Conservation (phyloP, 2,113 vertebrate genomes). For the Hyla sarda region DNA sequence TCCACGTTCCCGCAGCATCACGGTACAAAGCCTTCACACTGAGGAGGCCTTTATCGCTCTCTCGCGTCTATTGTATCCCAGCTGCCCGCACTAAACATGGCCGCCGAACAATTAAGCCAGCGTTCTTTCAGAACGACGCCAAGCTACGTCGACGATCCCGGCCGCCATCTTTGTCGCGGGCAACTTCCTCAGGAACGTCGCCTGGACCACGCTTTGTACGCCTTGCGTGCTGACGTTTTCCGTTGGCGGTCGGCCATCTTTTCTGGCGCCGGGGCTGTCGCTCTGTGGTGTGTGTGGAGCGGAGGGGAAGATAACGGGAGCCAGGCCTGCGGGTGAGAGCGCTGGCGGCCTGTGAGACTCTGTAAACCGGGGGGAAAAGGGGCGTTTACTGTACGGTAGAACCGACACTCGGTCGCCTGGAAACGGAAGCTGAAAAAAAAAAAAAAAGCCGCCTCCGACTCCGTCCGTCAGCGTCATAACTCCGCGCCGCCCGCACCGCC, state of each 20-base stretch:
- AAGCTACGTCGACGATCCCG: no score
- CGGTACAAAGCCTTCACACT: no score
- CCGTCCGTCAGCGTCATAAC: slow-evolving; percentile 43
- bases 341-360: background rate
- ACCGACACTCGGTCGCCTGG: background rate
- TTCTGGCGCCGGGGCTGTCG: slow-evolving; percentile 50
- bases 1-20: no score
- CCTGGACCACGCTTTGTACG: slow-evolving; percentile 17
- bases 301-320: slow-evolving; percentile 30
- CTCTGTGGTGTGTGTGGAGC: slow-evolving; percentile 43
- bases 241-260: slow-evolving; percentile 58
- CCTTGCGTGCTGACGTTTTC: slow-evolving; percentile 44
- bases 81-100: background rate
- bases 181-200: slow-evolving; percentile 14
- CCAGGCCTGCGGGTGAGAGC: background rate
- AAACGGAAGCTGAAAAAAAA: background rate
- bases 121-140: background rate
- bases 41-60: background rate
- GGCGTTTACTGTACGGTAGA: background rate
- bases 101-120: background rate
- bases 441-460: background rate
- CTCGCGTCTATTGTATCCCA: background rate
- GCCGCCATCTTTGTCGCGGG: slow-evolving; percentile 26
- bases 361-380: background rate
- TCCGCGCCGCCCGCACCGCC: slow-evolving; percentile 47